Percentiles rank a stretch among this genome's conserved stretches.
Conservation (phyloP, 2,797 vertebrate genomes). For the Nothura maculosa region DNA sequence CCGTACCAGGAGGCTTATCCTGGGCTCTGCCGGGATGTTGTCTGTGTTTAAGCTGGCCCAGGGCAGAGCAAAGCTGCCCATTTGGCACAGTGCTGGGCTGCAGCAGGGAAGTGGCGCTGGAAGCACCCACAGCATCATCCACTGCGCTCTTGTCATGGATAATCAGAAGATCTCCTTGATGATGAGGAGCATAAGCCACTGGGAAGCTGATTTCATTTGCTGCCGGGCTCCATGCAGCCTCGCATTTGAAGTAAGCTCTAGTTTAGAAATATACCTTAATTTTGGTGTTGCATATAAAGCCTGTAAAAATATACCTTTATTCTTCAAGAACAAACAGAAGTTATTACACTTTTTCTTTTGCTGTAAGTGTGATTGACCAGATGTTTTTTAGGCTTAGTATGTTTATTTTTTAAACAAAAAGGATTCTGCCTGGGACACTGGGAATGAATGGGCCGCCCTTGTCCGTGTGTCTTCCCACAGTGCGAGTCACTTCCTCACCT, state of each 20-base stretch:
- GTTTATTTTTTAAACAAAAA: constrained; percentile 60
- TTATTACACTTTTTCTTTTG: constrained; percentile 77
- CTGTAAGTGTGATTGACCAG: constrained; percentile 84
- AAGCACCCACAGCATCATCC: neutral
- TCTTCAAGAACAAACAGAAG: constrained; percentile 80
- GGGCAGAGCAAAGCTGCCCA: too few relatives aligned
- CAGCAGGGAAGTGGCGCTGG: neutral
- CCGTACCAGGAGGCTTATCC: too few relatives aligned
- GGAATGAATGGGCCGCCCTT: neutral
- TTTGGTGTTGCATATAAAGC: constrained; percentile 55
- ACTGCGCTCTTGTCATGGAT: neutral
- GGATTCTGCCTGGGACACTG: constrained; percentile 29
- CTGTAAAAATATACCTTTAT: constrained; percentile 75
- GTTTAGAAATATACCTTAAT: constrained; percentile 50
- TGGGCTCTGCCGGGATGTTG: too few relatives aligned
- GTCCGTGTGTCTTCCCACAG: rapidly evolving
- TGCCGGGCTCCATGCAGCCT: neutral
- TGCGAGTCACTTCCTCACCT: neutral
- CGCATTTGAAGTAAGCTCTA: constrained; percentile 29
- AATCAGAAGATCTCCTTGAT: neutral
- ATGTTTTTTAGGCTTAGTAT: constrained; percentile 79
- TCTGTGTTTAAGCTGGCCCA: too few relatives aligned
- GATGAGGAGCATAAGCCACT: neutral
- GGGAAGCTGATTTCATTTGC: neutral
- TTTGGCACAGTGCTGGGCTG: too few relatives aligned